Base-by-base conservation (phyloP, 2,113 vertebrate genomes). In the Marmota flaviventris region DNA sequence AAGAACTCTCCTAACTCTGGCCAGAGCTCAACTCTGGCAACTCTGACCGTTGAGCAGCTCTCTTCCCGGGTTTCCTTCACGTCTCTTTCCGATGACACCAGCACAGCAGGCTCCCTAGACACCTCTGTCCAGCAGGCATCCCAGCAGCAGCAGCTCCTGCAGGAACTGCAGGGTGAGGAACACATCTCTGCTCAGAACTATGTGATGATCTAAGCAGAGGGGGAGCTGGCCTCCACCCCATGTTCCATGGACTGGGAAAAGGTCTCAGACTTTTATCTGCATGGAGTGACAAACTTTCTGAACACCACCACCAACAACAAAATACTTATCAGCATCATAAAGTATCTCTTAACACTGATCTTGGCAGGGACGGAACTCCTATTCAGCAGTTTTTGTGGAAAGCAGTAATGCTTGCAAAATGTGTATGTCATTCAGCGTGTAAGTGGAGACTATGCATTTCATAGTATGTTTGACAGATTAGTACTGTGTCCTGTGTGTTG, bases 381-480 rank as follows among this genome's bases (percentile, higher is more conserved):
- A 93, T 92, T 98, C 93, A 97, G 98, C 98, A 96, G 98, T 98
- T 98, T 98, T 98, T 97, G 97, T 98, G 98, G 97, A 97, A 98
- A 99, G 98, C 98, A 98, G 98, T 97, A 97, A 98, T 98, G 98
- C 98, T 99, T 99, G 97, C 98, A 97, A 98, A 98, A 97, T 88
- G 82, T 97, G 84, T 98, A 77, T 98, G 98, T 98, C 98, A 97
- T 97, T 97, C 96, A 98, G 95, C 98, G 16, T 98, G 98, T 98
- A 97, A 99, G 97, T 99, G 98, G 98, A 98, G 98, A 99, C 99
- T 99, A 99, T 99, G 99, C 99, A 99, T 99, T 99, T 99, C 99
- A 99, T 99, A 98, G 99, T 99, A 98, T 98, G 98, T 98, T 99
- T 99, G 98, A 98, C 98, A 99, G 99, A 98, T 98, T 98, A 99